phyloP scores from a whole-genome alignment of 2,797 vertebrate species.

The Numenius phaeopus region DNA sequence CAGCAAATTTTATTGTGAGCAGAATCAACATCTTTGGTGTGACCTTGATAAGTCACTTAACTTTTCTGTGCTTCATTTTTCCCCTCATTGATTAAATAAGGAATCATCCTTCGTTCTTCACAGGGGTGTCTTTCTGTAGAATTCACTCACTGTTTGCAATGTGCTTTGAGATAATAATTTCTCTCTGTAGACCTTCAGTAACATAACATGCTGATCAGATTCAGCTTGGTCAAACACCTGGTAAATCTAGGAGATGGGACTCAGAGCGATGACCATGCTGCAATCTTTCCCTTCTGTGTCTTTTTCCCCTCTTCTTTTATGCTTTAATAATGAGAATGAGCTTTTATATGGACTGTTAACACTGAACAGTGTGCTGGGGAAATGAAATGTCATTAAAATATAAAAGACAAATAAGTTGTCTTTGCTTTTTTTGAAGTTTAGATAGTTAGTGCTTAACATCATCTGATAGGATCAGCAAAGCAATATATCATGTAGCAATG shows the following conservation, averaged over 20 bases:
- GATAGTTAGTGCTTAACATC: not conserved
- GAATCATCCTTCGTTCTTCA: not conserved
- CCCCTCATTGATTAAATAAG: not conserved
- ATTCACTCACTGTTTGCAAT: not conserved
- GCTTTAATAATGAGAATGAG: slow-evolving; percentile 19
- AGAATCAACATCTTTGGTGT: not conserved
- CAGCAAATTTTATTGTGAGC: not conserved
- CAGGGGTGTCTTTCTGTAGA: not conserved
- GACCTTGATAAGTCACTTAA: slow-evolving; percentile 35
- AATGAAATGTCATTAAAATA: not conserved
- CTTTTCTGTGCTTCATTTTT: not conserved
- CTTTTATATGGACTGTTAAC: slow-evolving; percentile 3
- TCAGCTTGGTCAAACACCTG: not conserved
- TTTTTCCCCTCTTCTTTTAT: not conserved
- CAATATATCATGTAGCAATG: not conserved
- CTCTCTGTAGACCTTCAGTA: not conserved
- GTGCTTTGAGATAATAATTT: not conserved
- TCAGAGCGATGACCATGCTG: not conserved
- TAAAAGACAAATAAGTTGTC: not conserved
- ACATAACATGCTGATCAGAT: not conserved
- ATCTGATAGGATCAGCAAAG: not conserved
- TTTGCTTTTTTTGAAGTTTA: not conserved
- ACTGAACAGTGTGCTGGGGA: not conserved
- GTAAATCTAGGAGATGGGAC: not conserved
- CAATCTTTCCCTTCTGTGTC: not conserved